Base-by-base conservation (phyloP, 2,888 invertebrate genomes). In the Aphodius granarius region DNA sequence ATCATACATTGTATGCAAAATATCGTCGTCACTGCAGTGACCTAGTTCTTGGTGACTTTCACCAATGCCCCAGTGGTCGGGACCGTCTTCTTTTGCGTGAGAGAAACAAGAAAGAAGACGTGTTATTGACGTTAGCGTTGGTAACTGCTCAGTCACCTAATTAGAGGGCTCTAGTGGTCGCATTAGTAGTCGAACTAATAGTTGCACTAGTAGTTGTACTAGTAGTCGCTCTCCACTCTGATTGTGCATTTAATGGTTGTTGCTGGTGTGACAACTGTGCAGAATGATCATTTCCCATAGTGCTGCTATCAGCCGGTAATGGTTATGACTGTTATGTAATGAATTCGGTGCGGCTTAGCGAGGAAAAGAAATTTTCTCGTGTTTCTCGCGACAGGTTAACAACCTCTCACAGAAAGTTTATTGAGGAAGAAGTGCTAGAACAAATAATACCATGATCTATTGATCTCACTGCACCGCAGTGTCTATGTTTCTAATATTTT, bases 1-100 rank as follows among this genome's bases (percentile, higher is more conserved):
- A 20, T 19, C n/a, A 66, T 6, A 20, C 66, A 20, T 18, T 66
- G 66, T 17, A 66, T 20, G 43, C 43, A 43, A 43, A 43, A 43
- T 3, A 43, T 43, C 43, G 6, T 9, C 43, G 43, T 43, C 63
- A 75, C 80, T 81, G 79, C 80, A 81, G 82, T 82, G 84, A 83
- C 84, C 84, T 81, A 79, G 79, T 83, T 83, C 73, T 76, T 73
- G 76, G 77, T 81, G 82, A 81, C 85, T 85, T 85, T 85, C 85
- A 84, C 85, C 84, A 80, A 80, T 84, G 83, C 80, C 82, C 82
- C 79, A 82, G 82, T 84, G 43, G 81, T 78, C 79, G 81, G 43
- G 43, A 43, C 43, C 43, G 43, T 43, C 43, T 43, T 43, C 43
- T 43, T 43, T 13, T 43, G 43, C 43, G 43, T 9, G 43, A 43